These are phyloP conservation scores for Otocyon megalotis DNA, from an alignment of 2,113 vertebrate species.

Conservation along the genomic window DNA sequence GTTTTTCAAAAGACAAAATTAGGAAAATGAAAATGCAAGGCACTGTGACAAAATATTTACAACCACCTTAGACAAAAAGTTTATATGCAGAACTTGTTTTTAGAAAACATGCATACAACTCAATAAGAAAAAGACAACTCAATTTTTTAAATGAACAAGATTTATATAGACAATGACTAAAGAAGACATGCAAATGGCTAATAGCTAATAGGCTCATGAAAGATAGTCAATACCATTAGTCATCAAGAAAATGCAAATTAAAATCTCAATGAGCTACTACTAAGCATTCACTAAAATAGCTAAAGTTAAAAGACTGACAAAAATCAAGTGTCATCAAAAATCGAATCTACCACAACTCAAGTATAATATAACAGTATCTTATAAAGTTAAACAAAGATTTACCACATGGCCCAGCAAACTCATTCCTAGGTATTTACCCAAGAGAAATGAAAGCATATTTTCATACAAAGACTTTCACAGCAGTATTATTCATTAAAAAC, in stretches of 20 bases:
- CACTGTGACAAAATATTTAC: constrained; percentile 26
- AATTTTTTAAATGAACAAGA: constrained; percentile 24
- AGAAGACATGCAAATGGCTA: not conserved
- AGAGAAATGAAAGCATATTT: constrained; percentile 45
- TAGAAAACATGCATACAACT: not conserved
- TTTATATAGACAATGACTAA: not conserved
- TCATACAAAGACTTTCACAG: not conserved
- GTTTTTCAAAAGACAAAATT: not conserved
- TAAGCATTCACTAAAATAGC: constrained; percentile 22
- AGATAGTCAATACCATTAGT: constrained; percentile 11
- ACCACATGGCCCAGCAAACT: not conserved
- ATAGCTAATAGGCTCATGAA: not conserved
- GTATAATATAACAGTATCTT: not conserved
- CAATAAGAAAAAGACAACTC: not conserved
- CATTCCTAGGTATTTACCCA: not conserved
- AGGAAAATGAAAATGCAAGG: constrained; percentile 21
- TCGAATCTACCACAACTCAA: not conserved
- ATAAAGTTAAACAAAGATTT: not conserved
- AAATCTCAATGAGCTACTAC: not conserved
- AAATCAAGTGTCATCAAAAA: not conserved
- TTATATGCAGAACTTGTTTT: not conserved
- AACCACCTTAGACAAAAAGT: constrained; percentile 26
- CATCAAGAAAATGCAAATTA: constrained; percentile 61
- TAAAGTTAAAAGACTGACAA: not conserved
- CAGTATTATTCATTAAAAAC: not conserved